phyloP scores from a whole-genome alignment of 2,888 invertebrate species.

The Amphipyra tragopoginis region DNA sequence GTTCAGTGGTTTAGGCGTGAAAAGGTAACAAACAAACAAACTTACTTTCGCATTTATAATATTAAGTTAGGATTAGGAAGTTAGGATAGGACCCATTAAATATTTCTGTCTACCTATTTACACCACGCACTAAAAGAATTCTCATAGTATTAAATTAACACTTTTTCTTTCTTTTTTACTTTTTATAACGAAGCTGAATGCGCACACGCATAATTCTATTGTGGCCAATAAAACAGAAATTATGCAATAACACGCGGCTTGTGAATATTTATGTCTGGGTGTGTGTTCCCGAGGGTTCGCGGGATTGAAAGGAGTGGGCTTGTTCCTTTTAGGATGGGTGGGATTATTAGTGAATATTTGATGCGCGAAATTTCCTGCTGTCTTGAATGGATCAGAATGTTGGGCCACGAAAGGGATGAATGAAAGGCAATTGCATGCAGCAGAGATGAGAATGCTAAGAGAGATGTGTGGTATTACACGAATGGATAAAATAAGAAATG shows the following conservation, averaged over 20 bases:
- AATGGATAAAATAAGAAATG: no score
- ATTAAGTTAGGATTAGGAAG: no score
- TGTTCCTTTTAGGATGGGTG: slow-evolving; percentile 2
- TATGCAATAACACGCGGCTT: slow-evolving; percentile 67
- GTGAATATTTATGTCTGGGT: slow-evolving; percentile 65
- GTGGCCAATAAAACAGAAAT: slow-evolving; percentile 64
- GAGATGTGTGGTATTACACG: no score
- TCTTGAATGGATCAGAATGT: no score
- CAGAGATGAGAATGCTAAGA: no score
- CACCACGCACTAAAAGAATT: slow-evolving; percentile 1
- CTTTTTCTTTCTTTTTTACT: slow-evolving; percentile 43
- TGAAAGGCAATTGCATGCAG: no score
- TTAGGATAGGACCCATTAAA: no score
- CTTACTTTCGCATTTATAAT: no score
- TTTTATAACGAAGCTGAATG: slow-evolving; percentile 42
- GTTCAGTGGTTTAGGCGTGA: no score
- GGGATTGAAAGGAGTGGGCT: slow-evolving; percentile 14
- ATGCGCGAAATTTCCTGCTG: no score
- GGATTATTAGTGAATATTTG: neutral
- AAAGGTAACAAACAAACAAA: no score
- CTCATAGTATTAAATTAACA: slow-evolving; percentile 34
- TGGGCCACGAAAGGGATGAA: no score
- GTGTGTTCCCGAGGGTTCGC: slow-evolving; percentile 51
- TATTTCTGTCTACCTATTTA: neutral
- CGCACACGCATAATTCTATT: slow-evolving; percentile 55